Percentiles rank a stretch among this genome's conserved stretches.
Conservation (phyloP, 1,140 invertebrate species). For the Teleogryllus occipitalis region DNA sequence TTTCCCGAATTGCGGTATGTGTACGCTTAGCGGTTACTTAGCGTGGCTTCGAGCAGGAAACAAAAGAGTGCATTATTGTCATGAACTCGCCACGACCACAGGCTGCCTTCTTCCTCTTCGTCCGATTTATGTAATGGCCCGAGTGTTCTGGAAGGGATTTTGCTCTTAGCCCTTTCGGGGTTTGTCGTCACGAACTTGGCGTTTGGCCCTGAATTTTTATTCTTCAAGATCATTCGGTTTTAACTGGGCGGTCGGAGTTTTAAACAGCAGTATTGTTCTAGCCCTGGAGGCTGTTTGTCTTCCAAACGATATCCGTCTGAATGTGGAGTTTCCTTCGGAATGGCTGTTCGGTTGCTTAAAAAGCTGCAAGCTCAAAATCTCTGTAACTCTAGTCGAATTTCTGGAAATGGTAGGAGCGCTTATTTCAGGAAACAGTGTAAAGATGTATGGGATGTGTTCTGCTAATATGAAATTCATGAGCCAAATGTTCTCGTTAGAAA, state of each 20-base stretch:
- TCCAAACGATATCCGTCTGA: too few relatives aligned
- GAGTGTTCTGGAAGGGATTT: neutral
- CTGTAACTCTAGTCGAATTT: too few relatives aligned
- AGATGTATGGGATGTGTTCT: too few relatives aligned
- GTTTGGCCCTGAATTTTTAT: constrained; percentile 4
- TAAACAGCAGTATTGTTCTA: neutral
- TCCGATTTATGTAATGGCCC: neutral
- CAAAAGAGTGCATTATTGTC: neutral
- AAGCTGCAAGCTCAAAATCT: too few relatives aligned
- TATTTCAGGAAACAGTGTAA: too few relatives aligned
- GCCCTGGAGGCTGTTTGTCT: too few relatives aligned
- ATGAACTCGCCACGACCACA: neutral
- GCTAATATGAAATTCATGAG: too few relatives aligned
- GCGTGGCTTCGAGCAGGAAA: neutral
- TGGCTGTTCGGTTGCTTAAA: too few relatives aligned
- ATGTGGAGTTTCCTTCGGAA: too few relatives aligned
- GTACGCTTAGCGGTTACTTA: neutral
- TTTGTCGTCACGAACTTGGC: neutral
- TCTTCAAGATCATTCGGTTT: neutral
- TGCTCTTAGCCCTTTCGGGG: neutral
- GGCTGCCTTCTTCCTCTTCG: neutral
- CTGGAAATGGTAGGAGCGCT: too few relatives aligned
- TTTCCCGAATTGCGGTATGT: neutral
- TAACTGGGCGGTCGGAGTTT: neutral
- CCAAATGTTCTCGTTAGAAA: too few relatives aligned